Evolutionary conservation across 1,140 invertebrate genomes (phyloP).

Genomic region (Dreissena polymorpha): DNA sequence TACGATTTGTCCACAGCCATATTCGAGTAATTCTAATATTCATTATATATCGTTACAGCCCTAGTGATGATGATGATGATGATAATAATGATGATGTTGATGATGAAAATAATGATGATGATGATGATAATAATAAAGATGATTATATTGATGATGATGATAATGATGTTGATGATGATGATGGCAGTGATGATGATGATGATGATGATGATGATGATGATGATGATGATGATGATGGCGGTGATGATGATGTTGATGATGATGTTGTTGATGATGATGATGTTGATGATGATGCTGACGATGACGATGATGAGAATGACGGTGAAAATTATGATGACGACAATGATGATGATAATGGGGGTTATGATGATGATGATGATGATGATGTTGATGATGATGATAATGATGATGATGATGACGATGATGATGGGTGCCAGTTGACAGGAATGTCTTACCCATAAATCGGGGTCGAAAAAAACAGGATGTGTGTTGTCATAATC

Average conservation of each 20-base stretch:
- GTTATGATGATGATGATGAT: too few species aligned
- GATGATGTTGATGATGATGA: too few species aligned
- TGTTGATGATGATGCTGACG: too few species aligned
- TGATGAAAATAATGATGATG: slow-evolving; percentile 40
- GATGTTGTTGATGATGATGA: slow-evolving; percentile 7
- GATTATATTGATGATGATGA: slow-evolving; percentile 54
- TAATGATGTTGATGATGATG: slow-evolving; percentile 53
- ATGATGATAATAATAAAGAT: slow-evolving; percentile 39
- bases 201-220: slow-evolving; percentile 12
- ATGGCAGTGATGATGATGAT: neutral
- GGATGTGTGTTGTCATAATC: too few species aligned
- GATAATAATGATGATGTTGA: slow-evolving; percentile 25
- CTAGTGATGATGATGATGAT: slow-evolving; percentile 29
- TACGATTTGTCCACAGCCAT: too few species aligned
- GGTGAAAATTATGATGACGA: slow-evolving; percentile 30
- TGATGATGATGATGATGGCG: slow-evolving; percentile 14
- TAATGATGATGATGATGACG: too few species aligned
- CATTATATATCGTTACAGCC: too few species aligned
- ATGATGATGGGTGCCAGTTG: too few species aligned
- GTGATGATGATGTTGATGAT: neutral
- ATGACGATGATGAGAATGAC: too few species aligned
- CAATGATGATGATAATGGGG: slow-evolving; percentile 5
- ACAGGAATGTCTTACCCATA: too few species aligned
- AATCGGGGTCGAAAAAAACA: too few species aligned
- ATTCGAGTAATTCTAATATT: too few species aligned